Base-by-base conservation (phyloP, 2,888 invertebrate species). In the Rapana venosa region DNA sequence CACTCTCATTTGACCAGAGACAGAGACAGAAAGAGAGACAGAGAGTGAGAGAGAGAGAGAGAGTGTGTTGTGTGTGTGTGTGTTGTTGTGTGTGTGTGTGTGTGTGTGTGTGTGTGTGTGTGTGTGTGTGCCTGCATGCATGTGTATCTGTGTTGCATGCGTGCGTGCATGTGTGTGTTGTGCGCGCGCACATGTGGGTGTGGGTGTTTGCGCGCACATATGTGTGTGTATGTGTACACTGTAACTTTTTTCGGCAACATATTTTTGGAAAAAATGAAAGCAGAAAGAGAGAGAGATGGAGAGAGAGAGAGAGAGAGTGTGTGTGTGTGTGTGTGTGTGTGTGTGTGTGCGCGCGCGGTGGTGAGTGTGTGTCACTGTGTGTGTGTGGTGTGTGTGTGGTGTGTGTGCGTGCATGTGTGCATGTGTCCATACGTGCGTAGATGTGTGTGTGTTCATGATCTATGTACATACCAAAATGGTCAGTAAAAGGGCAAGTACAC, bases 31-130 rank as follows among this genome's bases (percentile, higher is more conserved):
- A n/a, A 74, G 74, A 74, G 74, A 74, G 74, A 74, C n/a, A 74
- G n/a, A 8, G n/a, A 74, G 13, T 74, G 74, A 30, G 0, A 6
- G 5, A 74, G 13, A 30, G 26, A n/a, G 30, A 74, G 74, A n/a
- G n/a, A n/a, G 74, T n/a, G 20, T 13, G 20, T 66, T 2, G 66
- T 66, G 66, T 66, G 20, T 22, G 20, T n/a, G 22, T 79, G 79
- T 79, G n/a, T n/a, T n/a, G n/a, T n/a, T n/a, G 79, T 58, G 86
- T 58, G 86, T 47, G 47, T 17, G 47, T 86, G 47, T 22, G 86
- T 58, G 86, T 47, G 86, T 30, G 86, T 58, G 86, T 30, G 47
- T 58, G 86, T 22, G 61, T 47, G 47, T 47, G 61, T 56, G 86
- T 30, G 61, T 36, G 26, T 56, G 79, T 35, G 79, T 79, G 79